phyloP scores from a whole-genome alignment of 2,113 vertebrate genomes.

The Takifugu flavidus region DNA sequence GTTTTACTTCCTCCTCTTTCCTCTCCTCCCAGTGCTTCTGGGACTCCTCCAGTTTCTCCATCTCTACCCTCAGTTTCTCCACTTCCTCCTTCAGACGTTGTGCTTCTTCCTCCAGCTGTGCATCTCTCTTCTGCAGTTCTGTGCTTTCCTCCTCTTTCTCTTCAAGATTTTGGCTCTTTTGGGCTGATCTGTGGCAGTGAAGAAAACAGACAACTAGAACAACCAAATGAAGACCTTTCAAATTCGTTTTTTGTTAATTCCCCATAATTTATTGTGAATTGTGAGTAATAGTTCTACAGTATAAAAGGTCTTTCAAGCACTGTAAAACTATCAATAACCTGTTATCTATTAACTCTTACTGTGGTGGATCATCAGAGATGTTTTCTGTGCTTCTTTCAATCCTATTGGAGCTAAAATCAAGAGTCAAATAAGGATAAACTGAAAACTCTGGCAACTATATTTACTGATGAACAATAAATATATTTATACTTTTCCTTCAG shows the following conservation, averaged over 20 bases:
- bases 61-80: conserved; percentile 79
- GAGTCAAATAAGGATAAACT: neutral
- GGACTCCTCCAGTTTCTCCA: conserved; percentile 77
- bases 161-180: conserved; percentile 27
- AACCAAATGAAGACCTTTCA: neutral
- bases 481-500: neutral
- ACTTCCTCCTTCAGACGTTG: conserved; percentile 71
- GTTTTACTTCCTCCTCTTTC: conserved; percentile 69
- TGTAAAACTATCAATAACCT: too few relatives aligned
- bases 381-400: too few relatives aligned
- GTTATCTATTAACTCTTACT: too few relatives aligned
- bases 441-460: neutral
- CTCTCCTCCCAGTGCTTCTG: conserved; percentile 78
- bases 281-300: too few relatives aligned
- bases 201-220: conserved; percentile 1
- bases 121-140: conserved; percentile 49
- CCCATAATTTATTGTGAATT: neutral
- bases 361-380: too few relatives aligned
- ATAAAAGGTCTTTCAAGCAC: neutral
- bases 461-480: neutral
- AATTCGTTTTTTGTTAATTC: neutral
- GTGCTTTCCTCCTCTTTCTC: conserved; percentile 45
- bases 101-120: conserved; percentile 66
- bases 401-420: neutral
- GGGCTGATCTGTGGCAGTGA: conserved; percentile 29